phyloP scores from a whole-genome alignment of 1,140 invertebrate species.

The Ephestia elutella region DNA sequence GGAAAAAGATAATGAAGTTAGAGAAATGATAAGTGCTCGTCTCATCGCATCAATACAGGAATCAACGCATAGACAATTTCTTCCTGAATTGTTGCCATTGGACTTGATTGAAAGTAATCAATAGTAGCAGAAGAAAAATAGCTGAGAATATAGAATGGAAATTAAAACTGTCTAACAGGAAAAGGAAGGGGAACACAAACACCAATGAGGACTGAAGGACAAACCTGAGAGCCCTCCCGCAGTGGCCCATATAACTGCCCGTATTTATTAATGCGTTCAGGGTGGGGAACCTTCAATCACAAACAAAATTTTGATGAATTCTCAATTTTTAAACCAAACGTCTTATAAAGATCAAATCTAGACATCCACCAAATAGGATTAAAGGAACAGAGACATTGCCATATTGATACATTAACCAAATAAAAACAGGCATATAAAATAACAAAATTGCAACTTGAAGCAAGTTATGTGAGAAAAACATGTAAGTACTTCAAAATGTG shows the following conservation, averaged over 20 bases:
- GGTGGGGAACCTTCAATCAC: conserved; percentile 75
- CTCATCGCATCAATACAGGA: conserved; percentile 48
- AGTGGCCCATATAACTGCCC: conserved; percentile 74
- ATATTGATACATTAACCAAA: conserved; percentile 24
- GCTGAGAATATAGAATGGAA: conserved; percentile 23
- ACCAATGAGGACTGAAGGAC: conserved; percentile 69
- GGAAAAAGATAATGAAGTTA: conserved; percentile 30
- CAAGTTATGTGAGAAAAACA: conserved; percentile 24
- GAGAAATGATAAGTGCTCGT: conserved; percentile 47
- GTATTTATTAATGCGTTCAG: conserved; percentile 75
- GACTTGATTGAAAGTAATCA: conserved; percentile 23
- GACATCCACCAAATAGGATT: conserved; percentile 49
- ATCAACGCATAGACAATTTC: background rate
- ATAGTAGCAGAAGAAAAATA: conserved; percentile 28
- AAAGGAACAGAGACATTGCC: conserved; percentile 30
- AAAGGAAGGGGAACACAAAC: conserved; percentile 68
- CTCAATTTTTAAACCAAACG: conserved; percentile 35
- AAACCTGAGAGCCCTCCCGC: conserved; percentile 74
- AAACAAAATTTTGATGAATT: conserved; percentile 67
- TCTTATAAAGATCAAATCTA: conserved; percentile 38
- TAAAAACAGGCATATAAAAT: conserved; percentile 28
- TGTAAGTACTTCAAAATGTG: conserved; percentile 9
- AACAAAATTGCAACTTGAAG: conserved; percentile 32
- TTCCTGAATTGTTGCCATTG: conserved; percentile 40
- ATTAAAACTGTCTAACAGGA: conserved; percentile 36